Conservation (phyloP, 2,113 vertebrate species). For the Poeciliopsis occidentalis region DNA sequence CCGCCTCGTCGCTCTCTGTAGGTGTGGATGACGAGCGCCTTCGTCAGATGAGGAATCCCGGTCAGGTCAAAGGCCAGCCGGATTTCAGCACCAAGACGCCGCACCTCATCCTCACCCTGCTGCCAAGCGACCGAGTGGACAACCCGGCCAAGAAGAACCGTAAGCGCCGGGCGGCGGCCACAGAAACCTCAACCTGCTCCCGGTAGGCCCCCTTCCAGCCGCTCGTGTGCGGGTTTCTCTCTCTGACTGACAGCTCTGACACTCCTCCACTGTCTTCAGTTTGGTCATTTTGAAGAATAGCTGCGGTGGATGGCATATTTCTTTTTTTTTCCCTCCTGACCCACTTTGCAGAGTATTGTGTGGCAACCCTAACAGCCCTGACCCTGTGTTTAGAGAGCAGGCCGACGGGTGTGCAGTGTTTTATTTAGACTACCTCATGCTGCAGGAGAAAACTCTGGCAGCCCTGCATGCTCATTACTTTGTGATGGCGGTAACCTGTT, state of each 20-base stretch:
- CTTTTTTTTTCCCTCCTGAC: constrained; percentile 17
- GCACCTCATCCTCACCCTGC: constrained; percentile 83
- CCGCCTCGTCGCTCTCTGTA: constrained; percentile 25
- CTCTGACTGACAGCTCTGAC: constrained; percentile 24
- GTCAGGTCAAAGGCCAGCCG: constrained; percentile 74
- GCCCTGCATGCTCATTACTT: constrained; percentile 43
- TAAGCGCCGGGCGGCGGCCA: constrained; percentile 80
- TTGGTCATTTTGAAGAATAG: constrained; percentile 29
- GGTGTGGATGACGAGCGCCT: constrained; percentile 80
- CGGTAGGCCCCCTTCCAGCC: constrained; percentile 65
- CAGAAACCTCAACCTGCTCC: constrained; percentile 77
- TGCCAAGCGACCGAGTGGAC: constrained; percentile 81
- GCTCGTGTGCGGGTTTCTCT: constrained; percentile 20
- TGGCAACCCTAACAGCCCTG: constrained; percentile 46
- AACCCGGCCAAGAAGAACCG: constrained; percentile 77
- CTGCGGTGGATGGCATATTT: constrained; percentile 28
- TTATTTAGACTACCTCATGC: constrained; percentile 66
- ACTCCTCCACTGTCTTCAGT: constrained; percentile 26
- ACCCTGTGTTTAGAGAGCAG: constrained; percentile 67
- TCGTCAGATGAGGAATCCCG: constrained; percentile 68
- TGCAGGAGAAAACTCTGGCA: constrained; percentile 57
- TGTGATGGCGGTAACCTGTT: constrained; percentile 43
- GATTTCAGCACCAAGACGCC: constrained; percentile 84
- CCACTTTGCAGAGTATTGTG: constrained; percentile 50
- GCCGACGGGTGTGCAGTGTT: constrained; percentile 40